phyloP scores from a whole-genome alignment of 2,113 vertebrate species.

The Xenopus borealis region DNA sequence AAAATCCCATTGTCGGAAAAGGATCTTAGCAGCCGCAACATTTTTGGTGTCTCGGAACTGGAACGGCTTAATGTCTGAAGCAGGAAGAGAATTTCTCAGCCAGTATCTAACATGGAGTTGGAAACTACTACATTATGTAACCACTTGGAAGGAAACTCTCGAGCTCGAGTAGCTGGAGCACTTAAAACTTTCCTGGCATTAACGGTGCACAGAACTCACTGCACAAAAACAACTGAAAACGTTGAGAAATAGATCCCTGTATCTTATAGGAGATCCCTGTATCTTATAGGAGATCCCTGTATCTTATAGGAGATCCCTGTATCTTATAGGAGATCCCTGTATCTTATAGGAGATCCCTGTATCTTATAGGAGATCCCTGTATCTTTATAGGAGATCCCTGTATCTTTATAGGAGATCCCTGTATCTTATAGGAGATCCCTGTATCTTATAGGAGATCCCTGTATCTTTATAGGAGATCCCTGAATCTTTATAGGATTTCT shows the following conservation, averaged over 20 bases:
- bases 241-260: conserved; percentile 2
- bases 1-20: conserved; percentile 93
- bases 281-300: too few species aligned
- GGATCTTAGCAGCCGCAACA: conserved; percentile 67
- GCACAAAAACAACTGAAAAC: neutral
- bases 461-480: neutral
- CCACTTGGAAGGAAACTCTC: conserved; percentile 3
- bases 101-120: neutral
- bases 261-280: neutral
- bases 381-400: too few species aligned
- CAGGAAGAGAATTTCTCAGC: conserved; percentile 1
- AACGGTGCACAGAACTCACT: too few species aligned
- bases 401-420: too few species aligned
- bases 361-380: too few species aligned
- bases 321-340: too few species aligned
- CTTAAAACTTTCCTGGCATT: conserved; percentile 8
- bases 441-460: too few species aligned
- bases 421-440: too few species aligned
- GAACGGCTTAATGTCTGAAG: conserved; percentile 5
- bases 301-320: too few species aligned
- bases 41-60: conserved; percentile 7
- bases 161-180: conserved; percentile 1
- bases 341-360: too few species aligned
- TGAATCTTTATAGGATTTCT: conserved; percentile 1
- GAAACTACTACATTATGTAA: neutral